Percentiles rank a stretch among this genome's conserved stretches.
Conservation (phyloP, 2,113 vertebrate species). For the Piprites chloris region DNA sequence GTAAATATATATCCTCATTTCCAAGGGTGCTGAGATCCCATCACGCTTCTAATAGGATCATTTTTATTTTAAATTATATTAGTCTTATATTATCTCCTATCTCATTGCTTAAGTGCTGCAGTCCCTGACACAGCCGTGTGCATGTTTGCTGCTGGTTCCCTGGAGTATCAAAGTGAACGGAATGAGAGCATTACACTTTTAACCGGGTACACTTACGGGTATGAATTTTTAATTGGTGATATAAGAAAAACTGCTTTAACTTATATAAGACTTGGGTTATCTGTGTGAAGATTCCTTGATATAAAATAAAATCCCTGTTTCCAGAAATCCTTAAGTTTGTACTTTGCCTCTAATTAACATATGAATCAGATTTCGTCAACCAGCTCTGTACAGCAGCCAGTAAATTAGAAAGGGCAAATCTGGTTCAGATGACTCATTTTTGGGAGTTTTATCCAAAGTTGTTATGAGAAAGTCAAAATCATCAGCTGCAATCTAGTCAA, state of each 20-base stretch:
- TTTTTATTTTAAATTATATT: slow-evolving; percentile 24
- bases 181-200: background rate
- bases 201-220: background rate
- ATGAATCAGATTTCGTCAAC: background rate
- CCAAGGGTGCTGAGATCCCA: background rate
- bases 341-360: background rate
- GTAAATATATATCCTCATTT: slow-evolving; percentile 40
- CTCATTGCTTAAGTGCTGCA: background rate
- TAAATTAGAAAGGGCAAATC: slow-evolving; percentile 12
- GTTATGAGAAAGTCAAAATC: background rate
- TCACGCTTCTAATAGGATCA: background rate
- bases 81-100: background rate
- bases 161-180: background rate
- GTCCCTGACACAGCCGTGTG: background rate
- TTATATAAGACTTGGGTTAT: background rate
- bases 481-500: background rate
- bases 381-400: background rate
- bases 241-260: background rate
- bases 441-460: background rate
- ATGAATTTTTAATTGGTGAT: background rate
- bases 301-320: background rate
- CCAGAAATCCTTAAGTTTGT: background rate
- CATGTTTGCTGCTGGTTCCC: background rate
- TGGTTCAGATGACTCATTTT: slow-evolving; percentile 25
- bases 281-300: background rate